Conservation (phyloP, 1,140 invertebrate genomes). For the Berghia stephanieae region DNA sequence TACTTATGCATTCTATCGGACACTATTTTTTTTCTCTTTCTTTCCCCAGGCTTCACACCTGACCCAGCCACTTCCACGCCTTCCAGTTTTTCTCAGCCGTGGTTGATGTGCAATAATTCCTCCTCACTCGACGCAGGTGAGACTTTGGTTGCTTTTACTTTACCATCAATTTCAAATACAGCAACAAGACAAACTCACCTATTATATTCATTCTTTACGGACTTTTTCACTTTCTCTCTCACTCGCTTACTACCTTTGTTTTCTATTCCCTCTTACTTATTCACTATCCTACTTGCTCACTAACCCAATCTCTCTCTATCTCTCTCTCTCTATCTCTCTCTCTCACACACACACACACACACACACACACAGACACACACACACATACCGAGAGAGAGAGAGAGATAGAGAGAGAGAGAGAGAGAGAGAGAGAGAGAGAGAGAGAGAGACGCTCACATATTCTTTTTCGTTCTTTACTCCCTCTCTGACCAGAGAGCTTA, state of each 20-base stretch:
- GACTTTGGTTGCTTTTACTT: too few species aligned
- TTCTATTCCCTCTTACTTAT: neutral
- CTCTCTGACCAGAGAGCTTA: neutral
- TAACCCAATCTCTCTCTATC: neutral
- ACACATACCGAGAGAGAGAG: too few species aligned
- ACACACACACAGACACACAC: neutral
- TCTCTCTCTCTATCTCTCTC: neutral
- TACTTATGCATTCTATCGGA: too few species aligned
- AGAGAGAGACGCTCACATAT: neutral
- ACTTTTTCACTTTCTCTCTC: neutral
- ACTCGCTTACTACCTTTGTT: neutral
- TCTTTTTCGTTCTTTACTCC: neutral
- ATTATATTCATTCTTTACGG: neutral
- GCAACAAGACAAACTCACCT: neutral
- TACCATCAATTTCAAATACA: neutral
- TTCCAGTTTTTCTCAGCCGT: too few species aligned
- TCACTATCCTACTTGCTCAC: neutral
- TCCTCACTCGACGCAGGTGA: too few species aligned
- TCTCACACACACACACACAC: neutral
- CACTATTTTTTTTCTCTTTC: too few species aligned
- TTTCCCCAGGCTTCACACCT: too few species aligned
- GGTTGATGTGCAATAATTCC: too few species aligned
- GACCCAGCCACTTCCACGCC: too few species aligned
- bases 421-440: conserved; percentile 19
- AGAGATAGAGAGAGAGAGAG: conserved; percentile 11